Evolutionary conservation across 2,113 vertebrate species (phyloP), one percentile per base, ranked within the genome.

Genomic region (Baryphthengus martii): DNA sequence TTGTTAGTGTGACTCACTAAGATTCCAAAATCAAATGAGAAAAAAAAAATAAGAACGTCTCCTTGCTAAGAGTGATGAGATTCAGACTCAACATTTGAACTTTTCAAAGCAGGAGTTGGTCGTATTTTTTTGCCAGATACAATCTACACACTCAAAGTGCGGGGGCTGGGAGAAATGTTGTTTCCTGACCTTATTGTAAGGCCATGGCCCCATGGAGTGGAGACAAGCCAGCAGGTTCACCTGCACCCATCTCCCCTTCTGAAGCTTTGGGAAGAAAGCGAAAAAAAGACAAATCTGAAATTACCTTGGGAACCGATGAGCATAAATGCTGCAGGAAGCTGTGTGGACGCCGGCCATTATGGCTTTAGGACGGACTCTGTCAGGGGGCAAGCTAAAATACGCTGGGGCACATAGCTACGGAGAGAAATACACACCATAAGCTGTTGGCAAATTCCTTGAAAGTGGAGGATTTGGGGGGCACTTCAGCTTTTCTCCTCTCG

Each of bases 121-220:
- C 40, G 31, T 53, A n/a, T 91, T 26, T 9, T 9, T 63, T 79
- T 83, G 17, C 17, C 21, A 56, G 21, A 31, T 42, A 40, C 1
- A 4, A 65, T 13, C 19, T 61, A 58, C 13, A 18, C 44, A 45
- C 9, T 59, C 23, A 45, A n/a, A 59, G 16, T 2, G 1, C 24
- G 26, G 25, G 23, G 10, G 44, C 29, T 55, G 6, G 9, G 23
- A 23, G 2, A 56, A 37, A 44, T 10, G 13, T 24, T 0, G 0
- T 17, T 68, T 39, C 47, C 62, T 35, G 18, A 44, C 26, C 9
- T 44, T 83, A 42, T 29, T 7, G 0, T 33, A 40, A 7, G 8
- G 7, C 21, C 9, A 1, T 8, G 5, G 11, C 11, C 17, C 0
- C 0, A 0, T 0, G 0, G 29, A 23, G 10, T 21, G 10, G 17